Base-by-base conservation (phyloP, 2,113 vertebrate species). In the Strix uralensis region DNA sequence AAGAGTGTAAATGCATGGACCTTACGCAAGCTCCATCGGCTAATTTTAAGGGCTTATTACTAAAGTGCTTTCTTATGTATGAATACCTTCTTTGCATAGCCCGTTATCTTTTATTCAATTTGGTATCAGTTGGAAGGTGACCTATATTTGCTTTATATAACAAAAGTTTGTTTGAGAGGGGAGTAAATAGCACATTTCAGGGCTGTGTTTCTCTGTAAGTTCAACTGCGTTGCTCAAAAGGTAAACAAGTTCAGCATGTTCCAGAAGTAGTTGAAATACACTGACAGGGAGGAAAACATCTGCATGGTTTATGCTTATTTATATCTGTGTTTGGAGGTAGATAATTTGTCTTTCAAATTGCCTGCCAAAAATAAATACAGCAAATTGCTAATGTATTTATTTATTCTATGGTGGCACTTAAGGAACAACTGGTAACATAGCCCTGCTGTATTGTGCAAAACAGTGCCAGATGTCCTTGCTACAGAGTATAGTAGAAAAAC, bases 351-450 rank as follows among this genome's bases (percentile, higher is more conserved):
- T 89, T 52, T 74, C 81, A 81, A 82, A 42, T 67, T 91, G 47
- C 26, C n/a, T 94, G 58, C 81, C 89, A 84, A 92, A 97, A 96
- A 89, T 96, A 91, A 96, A 79, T 52, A 44, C n/a, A 75, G 57
- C 78, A 85, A 87, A 91, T 74, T 91, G 44, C 52, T 92, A 79
- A 92, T 91, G 32, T 66, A 62, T 93, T 77, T 90, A 74, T 93
- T 96, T 91, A 63, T 96, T 84, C 86, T 47, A 1, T 55, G 79
- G 30, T 70, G 49, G 8, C 44, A 57, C 49, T 82, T 82, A 57
- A 66, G 46, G 55, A 81, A 77, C 15, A 65, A 46, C 42, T 62
- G 72, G 18, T 63, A 85, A 38, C 52, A 30, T 21, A 91, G 13
- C n/a, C 36, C 61, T 63, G 30, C 74, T 92, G 5, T 59, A 22